Percentiles rank a stretch among this genome's conserved stretches.
These are phyloP conservation scores for Pycnomerus fuliginosus DNA, from an alignment of 2,888 invertebrate genomes.

Conservation along the genomic window DNA sequence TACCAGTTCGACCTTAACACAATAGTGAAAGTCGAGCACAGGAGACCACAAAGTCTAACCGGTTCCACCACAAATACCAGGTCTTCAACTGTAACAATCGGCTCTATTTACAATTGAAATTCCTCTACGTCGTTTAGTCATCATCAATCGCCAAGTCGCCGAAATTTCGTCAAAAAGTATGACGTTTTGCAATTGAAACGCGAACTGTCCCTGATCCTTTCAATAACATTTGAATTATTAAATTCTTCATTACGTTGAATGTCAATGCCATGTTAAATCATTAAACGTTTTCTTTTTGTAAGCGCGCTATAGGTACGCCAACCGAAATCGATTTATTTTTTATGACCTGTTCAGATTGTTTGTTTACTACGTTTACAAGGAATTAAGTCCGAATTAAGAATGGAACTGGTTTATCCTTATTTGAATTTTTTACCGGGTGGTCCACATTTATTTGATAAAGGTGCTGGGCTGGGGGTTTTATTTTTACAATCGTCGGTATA, in stretches of 20 bases:
- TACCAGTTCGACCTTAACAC: conserved; percentile 30
- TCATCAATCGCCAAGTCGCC: too few relatives aligned
- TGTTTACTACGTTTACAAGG: conserved; percentile 18
- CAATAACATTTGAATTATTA: too few relatives aligned
- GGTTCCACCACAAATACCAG: conserved; percentile 40
- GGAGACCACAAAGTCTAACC: conserved; percentile 33
- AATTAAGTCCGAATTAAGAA: conserved; percentile 18
- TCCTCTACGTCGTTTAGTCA: conserved; percentile 26
- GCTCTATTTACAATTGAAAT: conserved; percentile 31
- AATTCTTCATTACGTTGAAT: conserved; percentile 27
- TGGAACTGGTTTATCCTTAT: conserved; percentile 18
- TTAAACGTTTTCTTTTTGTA: too few relatives aligned
- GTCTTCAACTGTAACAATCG: conserved; percentile 42
- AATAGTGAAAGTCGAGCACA: conserved; percentile 43
- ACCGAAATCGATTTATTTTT: conserved; percentile 13
- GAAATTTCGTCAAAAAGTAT: too few relatives aligned
- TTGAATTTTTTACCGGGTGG: conserved; percentile 18
- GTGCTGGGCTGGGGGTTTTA: too few relatives aligned
- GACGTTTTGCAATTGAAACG: too few relatives aligned
- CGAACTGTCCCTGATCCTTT: too few relatives aligned
- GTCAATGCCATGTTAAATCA: too few relatives aligned
- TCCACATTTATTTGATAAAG: conserved; percentile 10
- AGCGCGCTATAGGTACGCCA: too few relatives aligned
- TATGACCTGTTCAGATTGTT: conserved; percentile 15
- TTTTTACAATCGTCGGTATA: too few relatives aligned